phyloP scores from a whole-genome alignment of 2,888 invertebrate species.

The Sesamia inferens region DNA sequence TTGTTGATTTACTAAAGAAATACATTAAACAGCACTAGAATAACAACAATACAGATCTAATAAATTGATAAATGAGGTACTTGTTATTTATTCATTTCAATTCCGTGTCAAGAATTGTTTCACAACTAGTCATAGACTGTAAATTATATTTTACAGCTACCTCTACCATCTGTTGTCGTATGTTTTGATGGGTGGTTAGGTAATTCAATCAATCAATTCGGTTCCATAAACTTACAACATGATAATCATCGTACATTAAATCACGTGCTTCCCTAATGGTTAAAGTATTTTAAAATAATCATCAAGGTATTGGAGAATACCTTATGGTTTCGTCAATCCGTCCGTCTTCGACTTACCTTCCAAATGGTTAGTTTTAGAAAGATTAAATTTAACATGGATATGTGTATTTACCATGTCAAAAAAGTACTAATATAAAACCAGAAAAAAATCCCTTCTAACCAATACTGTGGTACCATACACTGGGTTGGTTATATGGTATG shows the following conservation, averaged over 20 bases:
- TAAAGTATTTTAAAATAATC: slow-evolving; percentile 7
- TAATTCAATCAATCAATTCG: slow-evolving; percentile 64
- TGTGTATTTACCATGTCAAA: too few species aligned
- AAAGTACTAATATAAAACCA: too few species aligned
- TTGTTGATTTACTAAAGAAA: not conserved
- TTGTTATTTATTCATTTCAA: slow-evolving; percentile 8
- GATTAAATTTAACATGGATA: too few species aligned
- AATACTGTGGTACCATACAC: too few species aligned
- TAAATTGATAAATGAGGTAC: slow-evolving; percentile 23
- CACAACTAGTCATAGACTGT: slow-evolving; percentile 5
- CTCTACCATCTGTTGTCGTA: slow-evolving; percentile 21
- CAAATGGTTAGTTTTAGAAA: too few species aligned
- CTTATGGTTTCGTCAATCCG: too few species aligned
- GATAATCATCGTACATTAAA: slow-evolving; percentile 38
- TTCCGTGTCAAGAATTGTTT: slow-evolving; percentile 12
- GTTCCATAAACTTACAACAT: slow-evolving; percentile 54
- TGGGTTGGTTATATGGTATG: too few species aligned
- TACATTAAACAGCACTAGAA: slow-evolving; percentile 6
- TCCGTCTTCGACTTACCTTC: too few species aligned
- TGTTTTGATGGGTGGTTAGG: slow-evolving; percentile 44
- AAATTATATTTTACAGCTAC: slow-evolving; percentile 12
- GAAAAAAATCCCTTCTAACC: too few species aligned
- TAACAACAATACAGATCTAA: slow-evolving; percentile 1
- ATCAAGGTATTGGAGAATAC: not conserved
- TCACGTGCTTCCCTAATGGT: slow-evolving; percentile 8